Conservation (phyloP, 2,888 invertebrate species). For the Platynereis dumerilii region DNA sequence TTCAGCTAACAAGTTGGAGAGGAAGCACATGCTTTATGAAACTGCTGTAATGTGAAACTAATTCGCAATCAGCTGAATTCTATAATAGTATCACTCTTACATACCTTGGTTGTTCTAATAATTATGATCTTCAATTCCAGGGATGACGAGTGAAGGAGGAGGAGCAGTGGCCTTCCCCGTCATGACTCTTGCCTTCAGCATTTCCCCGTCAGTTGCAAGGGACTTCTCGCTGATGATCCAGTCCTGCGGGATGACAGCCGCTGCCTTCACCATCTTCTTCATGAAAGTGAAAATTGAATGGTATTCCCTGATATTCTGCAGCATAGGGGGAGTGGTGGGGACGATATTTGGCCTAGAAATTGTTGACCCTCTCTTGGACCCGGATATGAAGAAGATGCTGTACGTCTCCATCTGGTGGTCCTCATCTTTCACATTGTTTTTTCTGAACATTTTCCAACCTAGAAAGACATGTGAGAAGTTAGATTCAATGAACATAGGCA, state of each 20-base stretch:
- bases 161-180: conserved; percentile 25
- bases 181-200: conserved; percentile 12
- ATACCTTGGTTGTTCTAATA: too few species aligned
- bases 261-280: conserved; percentile 24
- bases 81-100: too few species aligned
- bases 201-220: conserved; percentile 9
- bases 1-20: too few species aligned
- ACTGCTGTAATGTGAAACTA: too few species aligned
- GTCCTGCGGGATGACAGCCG: conserved; percentile 19
- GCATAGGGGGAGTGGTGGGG: conserved; percentile 48
- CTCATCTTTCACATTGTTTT: conserved; percentile 51
- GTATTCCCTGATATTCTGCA: conserved; percentile 12
- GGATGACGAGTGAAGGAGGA: conserved; percentile 20
- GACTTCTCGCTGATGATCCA: conserved; percentile 24
- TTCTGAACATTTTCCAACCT: conserved; percentile 49
- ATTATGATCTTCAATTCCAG: neutral
- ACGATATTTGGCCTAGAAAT: conserved; percentile 48
- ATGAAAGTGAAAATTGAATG: conserved; percentile 14
- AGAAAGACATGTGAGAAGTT: conserved; percentile 39
- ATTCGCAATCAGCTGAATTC: too few species aligned
- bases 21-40: neutral
- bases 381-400: conserved; percentile 53
- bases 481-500: conserved; percentile 37
- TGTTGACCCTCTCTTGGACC: conserved; percentile 44
- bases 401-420: conserved; percentile 58